Evolutionary conservation across 1,140 invertebrate genomes (phyloP).

Genomic region (Coenobita brevimanus): DNA sequence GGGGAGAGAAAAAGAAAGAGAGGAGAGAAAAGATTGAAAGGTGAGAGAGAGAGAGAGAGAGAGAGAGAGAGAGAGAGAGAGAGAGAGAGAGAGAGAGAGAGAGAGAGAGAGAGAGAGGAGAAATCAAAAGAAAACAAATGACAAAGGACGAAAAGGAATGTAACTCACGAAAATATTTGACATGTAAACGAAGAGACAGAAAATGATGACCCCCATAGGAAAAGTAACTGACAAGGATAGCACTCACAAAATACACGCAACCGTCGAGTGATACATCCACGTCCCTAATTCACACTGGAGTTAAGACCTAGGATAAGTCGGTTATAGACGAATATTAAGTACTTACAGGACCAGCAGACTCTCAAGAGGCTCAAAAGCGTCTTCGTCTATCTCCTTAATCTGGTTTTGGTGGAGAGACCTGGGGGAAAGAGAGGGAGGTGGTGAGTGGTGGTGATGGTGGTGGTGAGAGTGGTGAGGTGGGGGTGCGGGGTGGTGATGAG

Average conservation of each 20-base stretch:
- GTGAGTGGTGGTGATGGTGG: not conserved
- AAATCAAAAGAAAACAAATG: too few species aligned
- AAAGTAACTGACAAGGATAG: too few species aligned
- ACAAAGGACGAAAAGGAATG: too few species aligned
- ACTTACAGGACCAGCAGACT: constrained; percentile 35
- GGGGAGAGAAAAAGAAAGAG: not conserved
- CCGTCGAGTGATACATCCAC: too few species aligned
- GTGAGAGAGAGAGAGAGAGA: not conserved
- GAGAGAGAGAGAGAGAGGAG: too few species aligned
- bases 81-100: not conserved
- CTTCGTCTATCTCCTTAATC: not conserved
- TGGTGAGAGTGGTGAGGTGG: not conserved
- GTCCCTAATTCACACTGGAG: too few species aligned
- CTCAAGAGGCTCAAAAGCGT: not conserved
- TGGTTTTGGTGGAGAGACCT: constrained; percentile 47
- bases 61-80: not conserved
- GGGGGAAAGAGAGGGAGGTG: not conserved
- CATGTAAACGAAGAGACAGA: too few species aligned
- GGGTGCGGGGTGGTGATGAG: not conserved
- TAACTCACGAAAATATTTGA: too few species aligned
- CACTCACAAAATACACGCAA: too few species aligned
- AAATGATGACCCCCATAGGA: too few species aligned
- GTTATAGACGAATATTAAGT: not conserved
- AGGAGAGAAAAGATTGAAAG: not conserved
- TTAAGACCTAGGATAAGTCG: too few species aligned